These are phyloP conservation scores for Rhabdomys dilectus DNA, from an alignment of 2,113 vertebrate genomes.

Conservation along the genomic window DNA sequence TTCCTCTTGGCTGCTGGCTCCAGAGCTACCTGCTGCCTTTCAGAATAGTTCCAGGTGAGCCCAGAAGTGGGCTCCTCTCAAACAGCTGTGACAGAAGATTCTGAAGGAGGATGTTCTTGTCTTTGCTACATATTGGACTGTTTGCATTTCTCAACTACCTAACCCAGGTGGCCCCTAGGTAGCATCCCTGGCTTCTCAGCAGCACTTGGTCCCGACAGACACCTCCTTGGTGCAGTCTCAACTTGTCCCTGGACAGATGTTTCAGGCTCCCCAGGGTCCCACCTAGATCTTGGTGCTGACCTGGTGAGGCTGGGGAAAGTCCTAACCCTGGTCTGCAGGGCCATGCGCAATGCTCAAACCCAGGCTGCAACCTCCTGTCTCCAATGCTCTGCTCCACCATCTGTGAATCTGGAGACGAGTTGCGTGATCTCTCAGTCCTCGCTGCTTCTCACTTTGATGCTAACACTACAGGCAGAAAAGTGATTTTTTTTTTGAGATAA, in stretches of 20 bases:
- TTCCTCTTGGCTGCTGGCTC: slow-evolving; percentile 45
- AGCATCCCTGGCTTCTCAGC: neutral
- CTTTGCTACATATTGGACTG: neutral
- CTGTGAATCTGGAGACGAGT: neutral
- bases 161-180: neutral
- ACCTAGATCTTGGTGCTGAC: neutral
- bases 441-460: neutral
- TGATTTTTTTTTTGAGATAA: neutral
- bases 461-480: neutral
- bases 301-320: neutral
- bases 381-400: neutral
- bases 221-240: neutral
- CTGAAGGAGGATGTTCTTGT: too few relatives aligned
- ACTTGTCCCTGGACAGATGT: neutral
- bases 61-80: neutral
- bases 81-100: neutral
- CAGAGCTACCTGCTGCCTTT: neutral
- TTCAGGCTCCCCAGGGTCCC: neutral
- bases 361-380: neutral
- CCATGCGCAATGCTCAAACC: neutral
- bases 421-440: neutral
- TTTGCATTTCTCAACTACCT: neutral
- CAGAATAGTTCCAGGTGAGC: neutral
- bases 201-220: neutral
- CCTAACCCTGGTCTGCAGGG: neutral